These are phyloP conservation scores for Clarias macrocephalus DNA, from an alignment of 2,113 vertebrate genomes.

Conservation along the genomic window DNA sequence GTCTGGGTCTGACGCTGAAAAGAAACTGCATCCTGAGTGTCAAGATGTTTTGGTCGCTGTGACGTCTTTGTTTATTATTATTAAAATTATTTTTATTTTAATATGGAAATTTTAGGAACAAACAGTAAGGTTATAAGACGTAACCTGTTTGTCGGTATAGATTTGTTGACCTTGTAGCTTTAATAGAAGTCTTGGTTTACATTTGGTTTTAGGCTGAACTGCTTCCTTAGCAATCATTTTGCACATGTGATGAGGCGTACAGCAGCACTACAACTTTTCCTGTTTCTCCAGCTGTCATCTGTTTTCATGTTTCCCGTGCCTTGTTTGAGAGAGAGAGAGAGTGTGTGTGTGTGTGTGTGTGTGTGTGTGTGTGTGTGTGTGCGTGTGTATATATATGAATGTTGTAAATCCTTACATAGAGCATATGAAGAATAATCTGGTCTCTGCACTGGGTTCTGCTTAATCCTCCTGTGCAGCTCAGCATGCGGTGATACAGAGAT, in stretches of 20 bases:
- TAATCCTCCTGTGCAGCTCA: constrained; percentile 53
- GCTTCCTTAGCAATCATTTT: neutral
- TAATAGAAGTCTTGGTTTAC: neutral
- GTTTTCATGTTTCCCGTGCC: neutral
- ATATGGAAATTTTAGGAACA: neutral
- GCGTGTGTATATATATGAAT: neutral
- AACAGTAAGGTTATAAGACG: neutral
- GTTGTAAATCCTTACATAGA: constrained; percentile 30
- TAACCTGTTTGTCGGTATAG: neutral
- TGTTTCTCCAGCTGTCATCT: constrained; percentile 3
- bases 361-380: neutral
- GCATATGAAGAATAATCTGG: constrained; percentile 36
- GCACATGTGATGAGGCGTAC: neutral
- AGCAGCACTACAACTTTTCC: neutral
- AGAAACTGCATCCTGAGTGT: neutral
- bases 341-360: constrained; percentile 1
- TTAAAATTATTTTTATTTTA: neutral
- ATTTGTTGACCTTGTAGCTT: neutral
- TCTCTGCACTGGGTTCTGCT: constrained; percentile 14
- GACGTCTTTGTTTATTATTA: neutral
- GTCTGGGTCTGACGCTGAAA: neutral
- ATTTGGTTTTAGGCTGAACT: neutral
- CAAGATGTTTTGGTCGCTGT: neutral
- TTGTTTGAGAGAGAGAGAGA: neutral
- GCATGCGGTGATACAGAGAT: constrained; percentile 65